Base-by-base conservation (phyloP, 1,140 invertebrate species). In the Brachystomella parvula region DNA sequence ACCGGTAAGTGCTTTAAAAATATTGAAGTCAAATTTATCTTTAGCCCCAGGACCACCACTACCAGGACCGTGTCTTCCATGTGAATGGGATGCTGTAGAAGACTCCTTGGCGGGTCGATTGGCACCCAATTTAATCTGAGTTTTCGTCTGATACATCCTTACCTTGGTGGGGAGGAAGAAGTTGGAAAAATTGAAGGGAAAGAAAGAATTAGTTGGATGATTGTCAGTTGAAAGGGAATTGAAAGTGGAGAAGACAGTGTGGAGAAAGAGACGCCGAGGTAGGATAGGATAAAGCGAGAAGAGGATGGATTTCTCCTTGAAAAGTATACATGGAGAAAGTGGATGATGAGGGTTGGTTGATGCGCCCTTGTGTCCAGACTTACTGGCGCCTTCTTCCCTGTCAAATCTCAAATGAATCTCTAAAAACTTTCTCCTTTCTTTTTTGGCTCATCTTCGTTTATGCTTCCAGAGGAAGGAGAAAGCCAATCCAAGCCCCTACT, bases 301-400 rank as follows among this genome's bases (percentile, higher is more conserved):
- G n/a, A 44, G 39, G n/a, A 44, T 9, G 9, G 9, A 9, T 44
- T 44, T 44, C 39, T 44, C 39, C 39, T 44, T n/a, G n/a, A n/a
- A 44, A 44, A 44, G 39, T 44, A 44, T 44, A n/a, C 39, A 9
- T 44, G 49, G 49, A 24, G 9, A 53, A 24, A 53, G 49, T 53
- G 49, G 9, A 53, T 15, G 49, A n/a, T n/a, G 9, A 44, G n/a
- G 39, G 39, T 9, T 24, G 12, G 49, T 6, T 15, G 12, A 17
- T 53, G 49, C 49, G 49, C 24, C 49, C 49, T 24, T 19, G 12
- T 12, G 49, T 24, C 49, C 49, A 53, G 49, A 53, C 49, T 53
- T 24, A 6, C 9, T 53, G 49, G 49, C 12, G 49, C 49, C 49
- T n/a, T n/a, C n/a, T n/a, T n/a, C n/a, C n/a, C n/a, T n/a, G 49